These are phyloP conservation scores for Drosophila algonquin DNA, from an alignment of 2,888 invertebrate species.

Conservation along the genomic window DNA sequence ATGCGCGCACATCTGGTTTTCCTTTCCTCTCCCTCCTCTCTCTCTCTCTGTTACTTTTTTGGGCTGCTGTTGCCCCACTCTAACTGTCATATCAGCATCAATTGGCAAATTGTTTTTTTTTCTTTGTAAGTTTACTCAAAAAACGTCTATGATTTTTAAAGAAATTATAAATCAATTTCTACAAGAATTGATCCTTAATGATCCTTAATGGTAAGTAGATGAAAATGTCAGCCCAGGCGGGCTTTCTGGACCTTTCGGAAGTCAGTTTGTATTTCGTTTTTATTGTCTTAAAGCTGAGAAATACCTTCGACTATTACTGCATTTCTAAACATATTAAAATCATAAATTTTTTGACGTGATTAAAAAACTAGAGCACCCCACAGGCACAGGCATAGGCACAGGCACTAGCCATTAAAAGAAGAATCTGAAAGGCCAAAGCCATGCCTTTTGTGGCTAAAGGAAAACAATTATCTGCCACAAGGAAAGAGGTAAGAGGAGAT, in stretches of 20 bases:
- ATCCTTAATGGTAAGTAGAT: no score
- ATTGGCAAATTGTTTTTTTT: conserved; percentile 70
- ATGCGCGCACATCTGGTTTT: conserved; percentile 50
- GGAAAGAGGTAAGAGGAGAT: not conserved
- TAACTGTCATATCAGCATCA: conserved; percentile 57
- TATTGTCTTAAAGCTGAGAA: not conserved
- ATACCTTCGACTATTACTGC: not conserved
- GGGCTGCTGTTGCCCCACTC: conserved; percentile 6
- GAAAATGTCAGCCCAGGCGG: no score
- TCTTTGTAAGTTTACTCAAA: conserved; percentile 38
- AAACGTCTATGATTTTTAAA: not conserved
- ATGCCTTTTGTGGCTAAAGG: not conserved
- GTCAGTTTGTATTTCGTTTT: not conserved
- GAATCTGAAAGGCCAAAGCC: not conserved
- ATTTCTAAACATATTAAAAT: conserved; percentile 4
- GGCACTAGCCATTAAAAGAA: not conserved
- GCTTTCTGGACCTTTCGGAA: not conserved
- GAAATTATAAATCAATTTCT: no score
- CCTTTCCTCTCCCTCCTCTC: conserved; percentile 6
- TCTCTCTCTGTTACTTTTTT: not conserved
- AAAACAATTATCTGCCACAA: conserved; percentile 16
- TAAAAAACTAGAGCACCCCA: not conserved
- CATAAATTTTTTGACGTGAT: not conserved
- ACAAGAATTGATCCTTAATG: no score
- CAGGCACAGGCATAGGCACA: not conserved